Evolutionary conservation across 1,140 invertebrate genomes (phyloP).

Genomic region (Sipha flava): DNA sequence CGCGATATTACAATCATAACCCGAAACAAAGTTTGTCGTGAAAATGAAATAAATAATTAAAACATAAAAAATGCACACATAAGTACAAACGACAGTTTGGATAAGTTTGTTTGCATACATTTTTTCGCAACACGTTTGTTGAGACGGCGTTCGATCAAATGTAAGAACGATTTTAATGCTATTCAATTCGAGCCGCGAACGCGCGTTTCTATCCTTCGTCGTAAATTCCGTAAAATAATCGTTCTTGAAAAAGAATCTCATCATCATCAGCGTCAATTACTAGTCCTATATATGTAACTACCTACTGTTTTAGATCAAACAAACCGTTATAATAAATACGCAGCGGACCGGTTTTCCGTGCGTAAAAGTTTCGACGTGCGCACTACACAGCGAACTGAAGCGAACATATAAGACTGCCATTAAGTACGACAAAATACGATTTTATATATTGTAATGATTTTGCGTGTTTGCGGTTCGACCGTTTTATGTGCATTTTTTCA

Average conservation of each 20-base stretch:
- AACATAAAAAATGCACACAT: background rate
- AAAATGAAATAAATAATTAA: background rate
- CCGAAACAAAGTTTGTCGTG: background rate
- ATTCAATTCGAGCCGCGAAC: background rate
- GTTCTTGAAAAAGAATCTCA: background rate
- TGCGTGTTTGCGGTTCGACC: no score
- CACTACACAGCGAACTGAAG: no score
- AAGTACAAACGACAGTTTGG: no score
- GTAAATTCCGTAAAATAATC: background rate
- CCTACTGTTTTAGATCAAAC: no score
- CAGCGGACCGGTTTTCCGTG: no score
- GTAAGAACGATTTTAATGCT: no score
- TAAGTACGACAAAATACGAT: background rate
- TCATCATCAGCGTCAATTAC: background rate
- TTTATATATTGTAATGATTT: no score
- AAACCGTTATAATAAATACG: no score
- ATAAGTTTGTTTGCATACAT: no score
- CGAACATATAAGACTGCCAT: background rate
- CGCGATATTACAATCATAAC: background rate
- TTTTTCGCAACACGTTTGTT: no score
- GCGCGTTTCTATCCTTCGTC: background rate
- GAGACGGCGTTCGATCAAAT: background rate
- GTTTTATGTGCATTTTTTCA: background rate
- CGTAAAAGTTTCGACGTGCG: no score
- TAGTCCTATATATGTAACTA: background rate